phyloP scores from a whole-genome alignment of 2,797 vertebrate genomes.

The Cyclura pinguis region DNA sequence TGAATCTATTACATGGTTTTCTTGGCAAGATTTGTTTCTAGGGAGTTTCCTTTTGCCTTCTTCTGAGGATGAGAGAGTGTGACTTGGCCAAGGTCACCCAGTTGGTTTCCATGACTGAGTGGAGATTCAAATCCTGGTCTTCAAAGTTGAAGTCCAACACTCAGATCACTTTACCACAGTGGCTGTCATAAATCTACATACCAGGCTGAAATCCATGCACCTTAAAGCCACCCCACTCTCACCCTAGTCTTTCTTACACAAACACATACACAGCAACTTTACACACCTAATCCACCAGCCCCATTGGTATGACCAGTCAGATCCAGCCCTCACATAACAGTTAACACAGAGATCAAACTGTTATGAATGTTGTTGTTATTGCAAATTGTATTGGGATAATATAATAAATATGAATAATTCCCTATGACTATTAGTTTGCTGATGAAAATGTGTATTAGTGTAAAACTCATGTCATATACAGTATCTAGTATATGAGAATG shows the following conservation, averaged over 20 bases:
- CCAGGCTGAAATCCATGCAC: background rate
- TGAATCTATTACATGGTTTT: too few relatives aligned
- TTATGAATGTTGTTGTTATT: background rate
- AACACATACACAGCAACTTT: background rate
- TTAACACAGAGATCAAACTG: background rate
- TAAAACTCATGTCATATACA: constrained; percentile 44
- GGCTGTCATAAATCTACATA: background rate
- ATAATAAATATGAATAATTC: background rate
- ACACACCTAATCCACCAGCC: background rate
- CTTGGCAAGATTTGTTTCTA: too few relatives aligned
- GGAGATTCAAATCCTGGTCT: too few relatives aligned
- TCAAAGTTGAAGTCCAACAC: too few relatives aligned
- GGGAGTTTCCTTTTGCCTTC: too few relatives aligned
- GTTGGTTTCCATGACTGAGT: too few relatives aligned
- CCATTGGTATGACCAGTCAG: background rate
- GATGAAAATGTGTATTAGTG: constrained; percentile 42
- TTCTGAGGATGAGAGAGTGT: too few relatives aligned
- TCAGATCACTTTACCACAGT: too few relatives aligned
- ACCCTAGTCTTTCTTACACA: background rate
- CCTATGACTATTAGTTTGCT: constrained; percentile 32
- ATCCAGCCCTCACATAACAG: background rate
- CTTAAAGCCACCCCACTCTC: background rate
- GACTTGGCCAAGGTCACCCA: too few relatives aligned
- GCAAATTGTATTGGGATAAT: background rate
- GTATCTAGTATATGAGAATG: constrained; percentile 33